Conservation (phyloP, 1,140 invertebrate genomes). For the Tribolium madens region DNA sequence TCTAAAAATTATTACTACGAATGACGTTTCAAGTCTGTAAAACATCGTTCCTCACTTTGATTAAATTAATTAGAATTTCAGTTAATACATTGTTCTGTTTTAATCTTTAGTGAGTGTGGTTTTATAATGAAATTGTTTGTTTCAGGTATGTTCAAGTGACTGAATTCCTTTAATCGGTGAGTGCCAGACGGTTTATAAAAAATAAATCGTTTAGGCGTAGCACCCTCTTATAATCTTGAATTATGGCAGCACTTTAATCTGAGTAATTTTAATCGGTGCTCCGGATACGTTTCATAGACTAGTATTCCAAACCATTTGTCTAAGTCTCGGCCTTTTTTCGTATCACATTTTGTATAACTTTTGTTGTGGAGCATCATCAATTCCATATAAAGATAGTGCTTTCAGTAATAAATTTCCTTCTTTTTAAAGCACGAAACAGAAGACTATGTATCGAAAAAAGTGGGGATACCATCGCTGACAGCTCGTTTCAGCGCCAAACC, state of each 20-base stretch:
- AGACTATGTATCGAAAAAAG: constrained; percentile 3
- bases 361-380: constrained; percentile 13
- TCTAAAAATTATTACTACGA: no score
- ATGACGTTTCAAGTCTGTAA: constrained; percentile 12
- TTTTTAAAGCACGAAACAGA: constrained; percentile 1
- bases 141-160: background rate
- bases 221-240: constrained; percentile 21
- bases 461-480: constrained; percentile 1
- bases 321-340: background rate
- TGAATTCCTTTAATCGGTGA: background rate
- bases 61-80: constrained; percentile 20
- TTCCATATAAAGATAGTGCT: constrained; percentile 15
- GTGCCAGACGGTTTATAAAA: background rate
- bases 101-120: background rate
- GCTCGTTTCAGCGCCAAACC: constrained; percentile 14
- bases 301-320: constrained; percentile 20
- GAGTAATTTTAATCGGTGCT: constrained; percentile 37
- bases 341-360: background rate
- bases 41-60: background rate
- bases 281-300: constrained; percentile 29
- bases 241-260: constrained; percentile 32
- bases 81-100: background rate
- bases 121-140: constrained; percentile 9
- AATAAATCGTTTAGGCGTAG: background rate
- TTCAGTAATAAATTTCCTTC: constrained; percentile 10